Percentiles rank a stretch among this genome's conserved stretches.
These are phyloP conservation scores for Semotilus atromaculatus DNA, from an alignment of 2,797 vertebrate genomes.

Conservation along the genomic window DNA sequence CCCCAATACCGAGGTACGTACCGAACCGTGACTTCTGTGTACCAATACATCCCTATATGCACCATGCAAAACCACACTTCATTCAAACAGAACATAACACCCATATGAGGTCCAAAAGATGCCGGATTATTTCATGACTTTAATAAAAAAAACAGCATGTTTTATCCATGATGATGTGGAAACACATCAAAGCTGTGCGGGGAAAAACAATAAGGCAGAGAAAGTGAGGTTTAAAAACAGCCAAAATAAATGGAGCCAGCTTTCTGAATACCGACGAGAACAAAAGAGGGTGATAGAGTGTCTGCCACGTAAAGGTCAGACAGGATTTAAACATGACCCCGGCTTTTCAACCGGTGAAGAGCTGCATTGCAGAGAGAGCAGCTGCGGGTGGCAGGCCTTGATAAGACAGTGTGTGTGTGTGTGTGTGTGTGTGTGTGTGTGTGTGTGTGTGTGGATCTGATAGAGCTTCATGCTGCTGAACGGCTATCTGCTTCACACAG, in stretches of 20 bases:
- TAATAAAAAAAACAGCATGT: background rate
- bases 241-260: slow-evolving; percentile 48
- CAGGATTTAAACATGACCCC: slow-evolving; percentile 64
- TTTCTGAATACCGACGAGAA: slow-evolving; percentile 39
- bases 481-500: slow-evolving; percentile 69
- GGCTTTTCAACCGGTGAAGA: slow-evolving; percentile 67
- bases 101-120: background rate
- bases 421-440: slow-evolving; percentile 56
- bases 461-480: slow-evolving; percentile 66
- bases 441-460: slow-evolving; percentile 69
- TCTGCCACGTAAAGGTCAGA: slow-evolving; percentile 65
- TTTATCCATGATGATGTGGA: background rate
- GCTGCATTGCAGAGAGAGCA: slow-evolving; percentile 76
- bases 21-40: background rate
- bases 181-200: background rate
- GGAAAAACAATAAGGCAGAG: slow-evolving; percentile 22
- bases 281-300: slow-evolving; percentile 32
- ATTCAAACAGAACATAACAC: background rate
- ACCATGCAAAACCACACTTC: background rate
- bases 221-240: slow-evolving; percentile 35
- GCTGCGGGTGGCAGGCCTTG: slow-evolving; percentile 70
- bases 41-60: background rate
- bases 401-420: slow-evolving; percentile 69
- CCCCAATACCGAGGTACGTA: too few relatives aligned
- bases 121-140: background rate